A percentile compares a stretch with the other conserved stretches of the same genome.
phyloP scores from a whole-genome alignment of 2,797 vertebrate genomes.

The Tolypeutes matacus region DNA sequence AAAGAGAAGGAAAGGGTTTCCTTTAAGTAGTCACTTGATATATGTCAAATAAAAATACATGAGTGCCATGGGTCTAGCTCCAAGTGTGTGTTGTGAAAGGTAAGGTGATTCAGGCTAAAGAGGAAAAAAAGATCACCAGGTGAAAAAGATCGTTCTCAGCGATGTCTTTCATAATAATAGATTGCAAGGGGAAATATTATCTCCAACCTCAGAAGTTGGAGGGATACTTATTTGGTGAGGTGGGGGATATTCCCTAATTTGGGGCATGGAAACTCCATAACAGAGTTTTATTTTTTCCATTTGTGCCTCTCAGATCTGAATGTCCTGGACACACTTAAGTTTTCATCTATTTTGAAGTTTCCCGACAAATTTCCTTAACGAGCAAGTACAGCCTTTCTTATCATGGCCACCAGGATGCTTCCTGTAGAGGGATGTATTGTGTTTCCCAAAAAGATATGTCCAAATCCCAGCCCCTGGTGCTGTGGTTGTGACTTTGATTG shows the following conservation, averaged over 20 bases:
- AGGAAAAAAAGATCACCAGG: neutral
- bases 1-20: neutral
- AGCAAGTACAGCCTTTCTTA: neutral
- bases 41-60: neutral
- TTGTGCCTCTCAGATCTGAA: neutral
- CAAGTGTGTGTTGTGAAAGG: neutral
- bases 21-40: neutral
- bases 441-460: neutral
- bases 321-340: conserved; percentile 16
- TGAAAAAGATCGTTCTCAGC: neutral
- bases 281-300: conserved; percentile 7
- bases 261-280: neutral
- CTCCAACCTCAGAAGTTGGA: neutral
- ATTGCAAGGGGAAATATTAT: neutral
- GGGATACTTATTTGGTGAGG: neutral
- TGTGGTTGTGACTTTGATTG: neutral
- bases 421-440: neutral
- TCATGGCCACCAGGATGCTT: neutral
- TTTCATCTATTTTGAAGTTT: conserved; percentile 37
- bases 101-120: neutral
- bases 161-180: neutral
- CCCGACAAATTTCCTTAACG: conserved; percentile 15
- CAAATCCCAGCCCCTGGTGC: neutral
- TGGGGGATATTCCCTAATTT: neutral
- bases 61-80: neutral